Conservation (phyloP, 2,113 vertebrate genomes). For the Campylomormyrus numenius region DNA sequence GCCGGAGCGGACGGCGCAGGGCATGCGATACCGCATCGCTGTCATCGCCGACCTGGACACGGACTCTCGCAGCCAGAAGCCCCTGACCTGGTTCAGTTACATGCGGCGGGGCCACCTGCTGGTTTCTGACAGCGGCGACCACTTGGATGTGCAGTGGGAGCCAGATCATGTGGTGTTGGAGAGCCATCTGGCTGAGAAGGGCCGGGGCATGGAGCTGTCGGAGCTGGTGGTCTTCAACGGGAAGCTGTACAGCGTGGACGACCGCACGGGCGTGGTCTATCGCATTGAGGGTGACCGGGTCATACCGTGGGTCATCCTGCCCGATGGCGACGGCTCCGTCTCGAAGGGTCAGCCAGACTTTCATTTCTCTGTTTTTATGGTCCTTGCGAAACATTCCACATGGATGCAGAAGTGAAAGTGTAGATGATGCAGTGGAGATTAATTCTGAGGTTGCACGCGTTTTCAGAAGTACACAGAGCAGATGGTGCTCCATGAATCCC, state of each 20-base stretch:
- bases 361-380: not conserved
- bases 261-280: constrained; percentile 87
- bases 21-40: constrained; percentile 73
- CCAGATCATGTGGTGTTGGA: constrained; percentile 57
- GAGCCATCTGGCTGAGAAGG: constrained; percentile 83
- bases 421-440: not conserved
- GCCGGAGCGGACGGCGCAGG: constrained; percentile 62
- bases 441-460: not conserved
- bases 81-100: constrained; percentile 87
- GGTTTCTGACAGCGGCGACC: constrained; percentile 68
- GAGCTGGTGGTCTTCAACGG: constrained; percentile 88
- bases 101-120: constrained; percentile 77
- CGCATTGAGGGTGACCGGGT: constrained; percentile 73
- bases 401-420: not conserved
- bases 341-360: constrained; percentile 73
- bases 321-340: constrained; percentile 79
- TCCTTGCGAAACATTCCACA: not conserved
- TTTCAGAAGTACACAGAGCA: not conserved
- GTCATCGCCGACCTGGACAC: constrained; percentile 83
- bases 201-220: constrained; percentile 92
- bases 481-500: not conserved
- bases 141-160: constrained; percentile 77
- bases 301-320: constrained; percentile 90
- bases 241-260: constrained; percentile 83
- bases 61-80: constrained; percentile 58